Evolutionary conservation across 2,888 invertebrate genomes (phyloP), one percentile per base, ranked within the genome.

Genomic region (Helobdella robusta): DNA sequence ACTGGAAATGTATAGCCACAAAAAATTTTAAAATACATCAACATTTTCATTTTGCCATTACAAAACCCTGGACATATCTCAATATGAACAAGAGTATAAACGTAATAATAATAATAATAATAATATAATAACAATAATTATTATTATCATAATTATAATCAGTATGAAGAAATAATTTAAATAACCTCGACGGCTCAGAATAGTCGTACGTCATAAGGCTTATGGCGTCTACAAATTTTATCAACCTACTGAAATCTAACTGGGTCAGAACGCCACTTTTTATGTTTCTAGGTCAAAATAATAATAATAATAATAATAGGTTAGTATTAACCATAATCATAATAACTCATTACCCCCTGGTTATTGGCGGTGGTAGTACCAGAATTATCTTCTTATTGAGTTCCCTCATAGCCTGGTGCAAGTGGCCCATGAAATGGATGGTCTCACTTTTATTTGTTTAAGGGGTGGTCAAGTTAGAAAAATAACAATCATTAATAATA

Each of bases 131-230:
- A n/a, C n/a, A n/a, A n/a, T n/a, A n/a, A n/a, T n/a, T n/a, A n/a
- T n/a, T n/a, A n/a, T n/a, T n/a, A n/a, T n/a, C n/a, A n/a, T n/a
- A n/a, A n/a, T n/a, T n/a, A n/a, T n/a, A n/a, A n/a, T n/a, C n/a
- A n/a, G n/a, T n/a, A n/a, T n/a, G n/a, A n/a, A n/a, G n/a, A n/a
- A n/a, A n/a, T n/a, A n/a, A n/a, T n/a, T n/a, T n/a, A 15, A 64
- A 68, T 65, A 73, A 85, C 88, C 87, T 84, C 76, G 88, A 86
- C 15, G 87, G 83, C 77, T 81, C 88, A 1, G 92, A 92, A 79
- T 85, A 94, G 78, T 95, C 94, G 76, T 95, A 95, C 0, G 93
- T 93, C 93, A 94, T 94, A n/a, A 95, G 83, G 36, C 92, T 92
- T 75, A 94, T 91, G 30, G 86, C 89, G 73, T 87, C 86, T 0